Conservation (phyloP, 2,888 invertebrate species). For the Erebia palarica region DNA sequence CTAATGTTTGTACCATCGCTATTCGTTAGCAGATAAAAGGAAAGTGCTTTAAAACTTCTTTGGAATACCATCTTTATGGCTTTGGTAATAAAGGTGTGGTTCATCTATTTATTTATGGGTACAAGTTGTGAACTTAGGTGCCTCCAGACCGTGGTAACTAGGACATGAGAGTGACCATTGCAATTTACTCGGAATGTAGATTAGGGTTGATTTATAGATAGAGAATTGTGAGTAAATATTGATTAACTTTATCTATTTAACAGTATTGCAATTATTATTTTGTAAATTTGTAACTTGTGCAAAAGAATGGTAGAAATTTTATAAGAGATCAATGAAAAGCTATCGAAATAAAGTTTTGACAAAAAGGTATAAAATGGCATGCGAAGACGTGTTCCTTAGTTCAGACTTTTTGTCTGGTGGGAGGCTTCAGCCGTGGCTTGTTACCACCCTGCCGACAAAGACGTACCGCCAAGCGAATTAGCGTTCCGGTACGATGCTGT, state of each 20-base stretch:
- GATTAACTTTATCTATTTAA: constrained; percentile 27
- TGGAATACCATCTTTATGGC: constrained; percentile 26
- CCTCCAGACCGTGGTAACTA: constrained; percentile 40
- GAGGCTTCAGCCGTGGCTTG: too few species aligned
- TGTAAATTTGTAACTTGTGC: constrained; percentile 19
- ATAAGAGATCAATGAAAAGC: too few species aligned
- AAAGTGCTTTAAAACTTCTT: constrained; percentile 25
- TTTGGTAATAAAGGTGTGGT: constrained; percentile 20
- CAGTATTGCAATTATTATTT: constrained; percentile 6
- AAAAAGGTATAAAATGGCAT: too few species aligned
- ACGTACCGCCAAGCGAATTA: too few species aligned
- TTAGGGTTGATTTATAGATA: constrained; percentile 35
- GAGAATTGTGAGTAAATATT: constrained; percentile 29
- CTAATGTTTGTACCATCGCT: constrained; percentile 35
- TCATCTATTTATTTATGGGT: constrained; percentile 16
- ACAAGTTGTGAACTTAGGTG: constrained; percentile 27
- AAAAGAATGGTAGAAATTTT: background rate
- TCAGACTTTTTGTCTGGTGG: too few species aligned
- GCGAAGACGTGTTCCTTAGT: too few species aligned
- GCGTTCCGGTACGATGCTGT: too few species aligned
- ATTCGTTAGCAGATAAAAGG: constrained; percentile 39
- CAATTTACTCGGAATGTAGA: constrained; percentile 37
- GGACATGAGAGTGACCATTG: constrained; percentile 40
- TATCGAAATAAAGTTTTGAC: too few species aligned
- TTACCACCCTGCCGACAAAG: too few species aligned